These are phyloP conservation scores for Dermolepida albohirtum DNA, from an alignment of 2,888 invertebrate genomes.

Conservation along the genomic window DNA sequence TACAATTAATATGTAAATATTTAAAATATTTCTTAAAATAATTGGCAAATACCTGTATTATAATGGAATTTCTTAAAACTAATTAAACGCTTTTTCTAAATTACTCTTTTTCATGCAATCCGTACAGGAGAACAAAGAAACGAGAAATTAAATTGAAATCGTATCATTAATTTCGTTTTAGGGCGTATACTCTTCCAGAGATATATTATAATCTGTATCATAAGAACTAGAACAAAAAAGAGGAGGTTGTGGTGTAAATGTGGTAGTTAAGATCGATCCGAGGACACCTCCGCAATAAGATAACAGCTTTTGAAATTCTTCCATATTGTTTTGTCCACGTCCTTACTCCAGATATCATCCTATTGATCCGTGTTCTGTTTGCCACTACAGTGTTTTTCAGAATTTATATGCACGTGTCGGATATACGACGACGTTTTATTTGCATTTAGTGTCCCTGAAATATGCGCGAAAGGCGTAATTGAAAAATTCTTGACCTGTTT, in stretches of 20 bases:
- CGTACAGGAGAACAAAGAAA: no score
- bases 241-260: slow-evolving; percentile 11
- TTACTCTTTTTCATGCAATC: no score
- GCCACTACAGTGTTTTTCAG: slow-evolving; percentile 20
- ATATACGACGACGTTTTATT: slow-evolving; percentile 20
- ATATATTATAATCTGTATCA: slow-evolving; percentile 2
- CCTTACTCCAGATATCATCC: slow-evolving; percentile 31
- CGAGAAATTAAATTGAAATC: no score
- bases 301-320: slow-evolving; percentile 39
- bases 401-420: slow-evolving; percentile 36
- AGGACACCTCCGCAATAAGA: slow-evolving; percentile 35
- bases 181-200: slow-evolving; percentile 5
- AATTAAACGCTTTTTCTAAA: no score
- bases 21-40: no score
- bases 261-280: slow-evolving; percentile 24
- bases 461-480: slow-evolving; percentile 23
- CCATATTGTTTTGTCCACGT: slow-evolving; percentile 31
- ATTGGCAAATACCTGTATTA: no score
- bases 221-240: slow-evolving; percentile 15
- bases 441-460: slow-evolving; percentile 13
- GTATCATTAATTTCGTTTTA: neutral
- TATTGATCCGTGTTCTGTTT: slow-evolving; percentile 37
- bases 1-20: no score
- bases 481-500: slow-evolving; percentile 24
- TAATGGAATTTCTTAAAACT: no score